phyloP scores from a whole-genome alignment of 2,113 vertebrate species.

The Nycticryphes semicollaris region DNA sequence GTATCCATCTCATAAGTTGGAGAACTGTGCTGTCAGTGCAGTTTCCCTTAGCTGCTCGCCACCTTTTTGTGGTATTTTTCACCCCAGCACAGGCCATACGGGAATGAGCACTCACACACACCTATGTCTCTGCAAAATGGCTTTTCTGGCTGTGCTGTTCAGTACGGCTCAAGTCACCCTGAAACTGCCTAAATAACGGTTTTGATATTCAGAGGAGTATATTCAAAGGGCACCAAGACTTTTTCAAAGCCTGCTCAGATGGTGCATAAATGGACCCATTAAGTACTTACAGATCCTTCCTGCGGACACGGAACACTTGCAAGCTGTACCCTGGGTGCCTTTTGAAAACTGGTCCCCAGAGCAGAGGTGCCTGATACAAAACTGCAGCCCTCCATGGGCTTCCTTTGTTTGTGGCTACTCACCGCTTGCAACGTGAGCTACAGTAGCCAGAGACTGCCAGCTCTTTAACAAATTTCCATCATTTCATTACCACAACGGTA shows the following conservation, averaged over 20 bases:
- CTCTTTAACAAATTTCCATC: constrained; percentile 17
- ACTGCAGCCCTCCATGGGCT: background rate
- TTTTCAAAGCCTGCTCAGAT: background rate
- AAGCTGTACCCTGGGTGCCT: background rate
- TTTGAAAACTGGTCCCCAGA: background rate
- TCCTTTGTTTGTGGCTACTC: background rate
- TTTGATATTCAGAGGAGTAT: background rate
- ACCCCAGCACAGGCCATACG: background rate
- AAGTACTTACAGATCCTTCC: background rate
- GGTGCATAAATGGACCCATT: background rate
- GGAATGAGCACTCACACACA: background rate
- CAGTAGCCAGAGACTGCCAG: background rate
- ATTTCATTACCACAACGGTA: constrained; percentile 10
- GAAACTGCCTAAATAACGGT: background rate
- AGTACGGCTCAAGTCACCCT: background rate
- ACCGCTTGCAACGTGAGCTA: background rate
- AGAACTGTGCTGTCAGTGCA: background rate
- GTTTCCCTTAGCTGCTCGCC: background rate
- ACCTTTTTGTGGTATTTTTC: background rate
- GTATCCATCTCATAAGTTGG: background rate
- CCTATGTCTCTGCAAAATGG: background rate
- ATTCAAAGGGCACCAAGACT: background rate
- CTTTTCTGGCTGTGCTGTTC: background rate
- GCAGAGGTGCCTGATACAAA: background rate
- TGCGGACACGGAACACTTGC: background rate